These are phyloP conservation scores for Notolabrus celidotus DNA, from an alignment of 2,797 vertebrate species.

Conservation along the genomic window DNA sequence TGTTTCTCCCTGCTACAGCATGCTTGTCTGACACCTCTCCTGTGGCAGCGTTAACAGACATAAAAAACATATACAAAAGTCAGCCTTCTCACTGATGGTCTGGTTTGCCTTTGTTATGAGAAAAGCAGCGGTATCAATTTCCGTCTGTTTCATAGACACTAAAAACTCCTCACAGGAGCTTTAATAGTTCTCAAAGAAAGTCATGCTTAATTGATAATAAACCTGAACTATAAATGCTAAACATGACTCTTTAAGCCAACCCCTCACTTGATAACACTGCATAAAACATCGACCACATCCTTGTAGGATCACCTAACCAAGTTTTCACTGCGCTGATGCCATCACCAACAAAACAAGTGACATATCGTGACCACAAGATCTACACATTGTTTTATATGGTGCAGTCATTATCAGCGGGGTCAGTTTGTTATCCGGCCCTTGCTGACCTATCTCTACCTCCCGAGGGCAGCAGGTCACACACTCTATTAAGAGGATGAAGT, in stretches of 20 bases:
- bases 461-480: conserved; percentile 22
- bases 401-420: conserved; percentile 13
- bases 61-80: no score
- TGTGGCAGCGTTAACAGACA: no score
- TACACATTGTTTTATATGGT: conserved; percentile 30
- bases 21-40: no score
- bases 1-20: no score
- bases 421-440: neutral
- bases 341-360: conserved; percentile 1
- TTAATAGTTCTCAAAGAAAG: conserved; percentile 31
- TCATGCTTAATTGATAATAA: conserved; percentile 14
- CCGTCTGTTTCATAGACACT: no score
- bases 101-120: no score
- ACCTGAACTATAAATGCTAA: no score
- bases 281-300: conserved; percentile 11
- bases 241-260: no score
- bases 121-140: no score
- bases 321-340: conserved; percentile 10
- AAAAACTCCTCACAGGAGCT: no score
- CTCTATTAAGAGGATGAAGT: conserved; percentile 20
- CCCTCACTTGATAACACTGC: neutral
- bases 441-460: neutral
- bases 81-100: no score
- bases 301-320: neutral
- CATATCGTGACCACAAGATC: conserved; percentile 4